Conservation (phyloP, 2,797 vertebrate species). For the Danio aesculapii region DNA sequence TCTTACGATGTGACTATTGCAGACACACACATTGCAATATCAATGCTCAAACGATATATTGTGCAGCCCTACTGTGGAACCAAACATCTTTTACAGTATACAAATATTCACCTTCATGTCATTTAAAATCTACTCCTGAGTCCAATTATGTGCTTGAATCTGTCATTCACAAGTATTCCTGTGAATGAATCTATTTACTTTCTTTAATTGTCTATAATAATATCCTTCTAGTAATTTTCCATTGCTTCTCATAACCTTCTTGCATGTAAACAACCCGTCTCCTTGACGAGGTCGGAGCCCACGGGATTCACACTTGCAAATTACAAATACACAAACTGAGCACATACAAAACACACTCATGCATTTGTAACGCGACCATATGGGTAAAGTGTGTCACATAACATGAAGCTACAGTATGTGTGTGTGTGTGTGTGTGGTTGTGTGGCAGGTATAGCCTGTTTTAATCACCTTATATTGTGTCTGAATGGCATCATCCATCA, state of each 20-base stretch:
- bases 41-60: no score
- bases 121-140: no score
- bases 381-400: background rate
- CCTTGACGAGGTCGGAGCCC: slow-evolving; percentile 12
- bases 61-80: no score
- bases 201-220: background rate
- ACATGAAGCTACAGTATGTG: background rate
- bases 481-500: slow-evolving; percentile 2
- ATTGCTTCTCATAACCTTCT: background rate
- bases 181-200: background rate
- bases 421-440: background rate
- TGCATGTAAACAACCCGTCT: slow-evolving; percentile 26
- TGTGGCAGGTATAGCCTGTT: background rate
- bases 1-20: no score
- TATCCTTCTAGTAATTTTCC: background rate
- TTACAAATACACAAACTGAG: background rate
- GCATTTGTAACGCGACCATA: background rate
- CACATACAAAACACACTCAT: background rate
- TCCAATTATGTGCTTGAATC: background rate
- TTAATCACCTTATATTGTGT: background rate
- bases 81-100: no score
- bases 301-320: background rate
- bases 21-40: no score
- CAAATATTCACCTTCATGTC: no score
- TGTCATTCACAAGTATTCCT: background rate